Conservation (phyloP, 2,888 invertebrate species). For the Fragum fragum region DNA sequence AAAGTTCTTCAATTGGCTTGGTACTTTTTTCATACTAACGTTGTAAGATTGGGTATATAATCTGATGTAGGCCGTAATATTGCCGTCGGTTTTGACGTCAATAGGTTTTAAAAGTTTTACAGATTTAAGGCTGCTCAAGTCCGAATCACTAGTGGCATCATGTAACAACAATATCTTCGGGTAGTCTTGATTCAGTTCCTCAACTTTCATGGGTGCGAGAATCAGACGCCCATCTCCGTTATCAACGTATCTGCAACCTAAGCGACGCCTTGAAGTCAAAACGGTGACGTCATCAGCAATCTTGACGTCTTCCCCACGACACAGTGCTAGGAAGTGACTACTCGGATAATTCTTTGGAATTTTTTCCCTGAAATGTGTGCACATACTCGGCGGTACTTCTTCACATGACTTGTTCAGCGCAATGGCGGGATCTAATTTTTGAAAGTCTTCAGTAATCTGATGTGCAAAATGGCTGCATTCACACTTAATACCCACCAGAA, state of each 20-base stretch:
- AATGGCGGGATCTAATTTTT: neutral
- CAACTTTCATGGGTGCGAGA: constrained; percentile 11
- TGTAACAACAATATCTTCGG: neutral
- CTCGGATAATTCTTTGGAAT: neutral
- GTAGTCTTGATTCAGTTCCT: neutral
- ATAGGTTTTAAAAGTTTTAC: neutral
- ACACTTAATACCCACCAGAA: neutral
- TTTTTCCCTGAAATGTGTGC: neutral
- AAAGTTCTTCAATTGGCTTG: neutral
- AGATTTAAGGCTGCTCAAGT: neutral
- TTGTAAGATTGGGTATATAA: neutral
- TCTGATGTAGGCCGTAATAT: neutral
- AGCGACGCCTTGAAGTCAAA: neutral
- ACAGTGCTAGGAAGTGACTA: neutral
- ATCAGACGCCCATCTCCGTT: constrained; percentile 7
- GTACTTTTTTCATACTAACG: neutral
- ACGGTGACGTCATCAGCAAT: neutral
- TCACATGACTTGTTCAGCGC: neutral
- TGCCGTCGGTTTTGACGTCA: neutral
- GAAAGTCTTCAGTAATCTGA: neutral
- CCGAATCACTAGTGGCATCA: neutral
- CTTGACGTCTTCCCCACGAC: constrained; percentile 3
- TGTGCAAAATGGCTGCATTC: neutral
- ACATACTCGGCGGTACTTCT: neutral
- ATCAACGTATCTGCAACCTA: constrained; percentile 5